A percentile compares a stretch with the other conserved stretches of the same genome.
Evolutionary conservation across 2,888 invertebrate genomes (phyloP).

Genomic region (Heliconius aoede): DNA sequence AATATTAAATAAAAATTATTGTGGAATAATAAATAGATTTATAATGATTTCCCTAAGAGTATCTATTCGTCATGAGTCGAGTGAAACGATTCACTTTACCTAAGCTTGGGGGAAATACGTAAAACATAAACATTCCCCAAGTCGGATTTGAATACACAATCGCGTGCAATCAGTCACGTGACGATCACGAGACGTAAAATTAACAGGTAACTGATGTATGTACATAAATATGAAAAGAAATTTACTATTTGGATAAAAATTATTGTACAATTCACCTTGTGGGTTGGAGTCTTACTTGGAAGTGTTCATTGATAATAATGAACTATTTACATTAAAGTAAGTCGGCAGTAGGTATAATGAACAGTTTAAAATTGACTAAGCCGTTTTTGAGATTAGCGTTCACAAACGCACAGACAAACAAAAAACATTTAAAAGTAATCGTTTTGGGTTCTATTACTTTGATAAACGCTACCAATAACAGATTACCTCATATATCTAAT

Average conservation of each 20-base stretch:
- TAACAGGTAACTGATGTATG: not conserved
- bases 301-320: no score
- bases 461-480: not conserved
- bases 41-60: not conserved
- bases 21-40: not conserved
- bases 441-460: not conserved
- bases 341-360: no score
- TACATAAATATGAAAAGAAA: not conserved
- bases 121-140: conserved; percentile 1
- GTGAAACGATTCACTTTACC: not conserved
- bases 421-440: not conserved
- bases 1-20: no score
- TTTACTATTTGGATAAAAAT: not conserved
- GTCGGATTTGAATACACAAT: conserved; percentile 14
- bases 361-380: no score
- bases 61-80: not conserved
- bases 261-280: not conserved
- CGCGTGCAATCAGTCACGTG: conserved; percentile 16
- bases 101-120: not conserved
- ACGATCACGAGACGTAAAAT: not conserved
- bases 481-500: not conserved
- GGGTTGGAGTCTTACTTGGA: no score
- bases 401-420: no score
- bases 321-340: no score
- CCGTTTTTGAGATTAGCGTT: no score